A percentile compares a stretch with the other conserved stretches of the same genome.
phyloP scores from a whole-genome alignment of 1,140 invertebrate genomes.

The Luehdorfia chinensis region DNA sequence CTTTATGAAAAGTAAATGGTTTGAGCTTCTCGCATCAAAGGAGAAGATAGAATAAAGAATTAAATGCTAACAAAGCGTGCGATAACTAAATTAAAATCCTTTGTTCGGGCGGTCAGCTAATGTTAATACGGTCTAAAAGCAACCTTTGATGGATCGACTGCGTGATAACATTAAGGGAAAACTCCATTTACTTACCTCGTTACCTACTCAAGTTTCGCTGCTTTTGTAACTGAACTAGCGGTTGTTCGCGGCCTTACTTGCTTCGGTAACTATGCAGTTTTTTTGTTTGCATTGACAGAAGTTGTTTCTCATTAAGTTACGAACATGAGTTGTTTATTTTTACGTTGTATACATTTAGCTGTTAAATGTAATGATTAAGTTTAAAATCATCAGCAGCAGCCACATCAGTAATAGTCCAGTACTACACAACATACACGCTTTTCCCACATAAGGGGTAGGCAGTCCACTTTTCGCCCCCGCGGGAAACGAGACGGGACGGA shows the following conservation, averaged over 20 bases:
- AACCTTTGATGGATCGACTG: conserved; percentile 50
- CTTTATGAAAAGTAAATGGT: conserved; percentile 58
- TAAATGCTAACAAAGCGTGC: conserved; percentile 46
- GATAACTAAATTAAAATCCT: conserved; percentile 65
- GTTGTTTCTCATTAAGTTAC: too few species aligned
- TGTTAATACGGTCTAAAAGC: conserved; percentile 34
- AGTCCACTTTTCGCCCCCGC: too few species aligned
- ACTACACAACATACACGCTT: too few species aligned
- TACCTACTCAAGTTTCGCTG: background rate
- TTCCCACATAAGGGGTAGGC: too few species aligned
- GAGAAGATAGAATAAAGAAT: conserved; percentile 49
- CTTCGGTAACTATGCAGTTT: background rate
- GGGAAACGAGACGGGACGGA: too few species aligned
- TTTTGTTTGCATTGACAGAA: too few species aligned
- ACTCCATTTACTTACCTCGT: conserved; percentile 17
- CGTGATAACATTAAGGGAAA: conserved; percentile 29
- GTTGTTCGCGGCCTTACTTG: background rate
- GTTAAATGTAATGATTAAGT: too few species aligned
- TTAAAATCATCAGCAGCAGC: too few species aligned
- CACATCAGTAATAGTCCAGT: too few species aligned
- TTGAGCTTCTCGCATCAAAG: conserved; percentile 40
- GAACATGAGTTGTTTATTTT: too few species aligned
- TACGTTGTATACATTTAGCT: too few species aligned
- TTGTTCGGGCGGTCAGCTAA: conserved; percentile 48
- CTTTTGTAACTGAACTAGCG: conserved; percentile 5